phyloP scores from a whole-genome alignment of 2,113 vertebrate genomes.

The Pao palembangensis region DNA sequence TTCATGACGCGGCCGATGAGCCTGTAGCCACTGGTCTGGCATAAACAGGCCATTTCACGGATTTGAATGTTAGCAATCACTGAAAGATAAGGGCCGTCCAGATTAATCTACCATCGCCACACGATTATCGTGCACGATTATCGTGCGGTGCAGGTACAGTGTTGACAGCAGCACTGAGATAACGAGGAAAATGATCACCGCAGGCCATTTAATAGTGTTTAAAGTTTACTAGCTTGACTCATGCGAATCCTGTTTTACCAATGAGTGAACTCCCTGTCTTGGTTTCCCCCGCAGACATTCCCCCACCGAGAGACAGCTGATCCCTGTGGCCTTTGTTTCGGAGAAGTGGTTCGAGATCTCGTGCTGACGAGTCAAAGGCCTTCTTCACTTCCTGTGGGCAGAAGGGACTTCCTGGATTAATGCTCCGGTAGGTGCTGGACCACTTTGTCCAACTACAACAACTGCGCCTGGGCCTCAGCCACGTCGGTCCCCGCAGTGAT shows the following conservation, averaged over 20 bases:
- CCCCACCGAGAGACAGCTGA: conserved; percentile 94
- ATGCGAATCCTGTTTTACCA: no score
- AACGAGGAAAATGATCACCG: no score
- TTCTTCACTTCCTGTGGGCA: conserved; percentile 82
- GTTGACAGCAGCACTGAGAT: no score
- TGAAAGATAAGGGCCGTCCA: neutral
- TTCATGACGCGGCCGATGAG: conserved; percentile 27
- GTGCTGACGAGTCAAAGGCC: conserved; percentile 90
- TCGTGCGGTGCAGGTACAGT: no score
- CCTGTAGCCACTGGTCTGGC: conserved; percentile 24
- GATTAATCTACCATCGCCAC: neutral
- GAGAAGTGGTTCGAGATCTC: conserved; percentile 99
- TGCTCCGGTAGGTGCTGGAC: conserved; percentile 82
- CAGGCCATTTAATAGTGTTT: no score
- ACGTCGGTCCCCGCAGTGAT: conserved; percentile 28
- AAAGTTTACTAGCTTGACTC: no score
- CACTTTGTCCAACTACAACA: conserved; percentile 10
- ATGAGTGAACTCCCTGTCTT: neutral
- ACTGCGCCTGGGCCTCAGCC: conserved; percentile 21
- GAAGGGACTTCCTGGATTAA: conserved; percentile 81
- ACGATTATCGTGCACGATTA: no score
- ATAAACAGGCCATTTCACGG: conserved; percentile 19
- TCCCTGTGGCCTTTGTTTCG: conserved; percentile 99
- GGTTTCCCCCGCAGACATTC: conserved; percentile 79
- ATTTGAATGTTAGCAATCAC: conserved; percentile 6